A percentile compares a stretch with the other conserved stretches of the same genome.
Conservation (phyloP, 37 sponge, comb jelly and placozoan genomes). For the Agelas oroides region DNA sequence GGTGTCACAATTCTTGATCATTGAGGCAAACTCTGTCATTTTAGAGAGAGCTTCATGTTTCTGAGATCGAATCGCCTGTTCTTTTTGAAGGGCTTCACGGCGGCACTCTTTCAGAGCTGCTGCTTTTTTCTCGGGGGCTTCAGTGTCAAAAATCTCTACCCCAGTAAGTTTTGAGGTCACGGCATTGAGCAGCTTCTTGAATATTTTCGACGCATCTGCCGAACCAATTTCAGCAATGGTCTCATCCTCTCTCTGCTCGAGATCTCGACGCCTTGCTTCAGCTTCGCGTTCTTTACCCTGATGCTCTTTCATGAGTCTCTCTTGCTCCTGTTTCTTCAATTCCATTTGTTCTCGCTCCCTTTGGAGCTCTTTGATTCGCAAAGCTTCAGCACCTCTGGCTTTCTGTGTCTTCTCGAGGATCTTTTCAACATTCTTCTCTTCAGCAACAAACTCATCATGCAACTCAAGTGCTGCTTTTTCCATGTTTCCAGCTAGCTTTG, state of each 20-base stretch:
- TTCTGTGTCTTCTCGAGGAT: slow-evolving; percentile 16
- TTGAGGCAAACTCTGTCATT: slow-evolving; percentile 24
- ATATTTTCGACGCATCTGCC: no score
- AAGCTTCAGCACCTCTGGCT: not conserved
- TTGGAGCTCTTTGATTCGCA: not conserved
- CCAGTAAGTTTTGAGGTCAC: no score
- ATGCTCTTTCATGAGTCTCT: slow-evolving; percentile 8
- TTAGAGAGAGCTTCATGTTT: slow-evolving; percentile 20
- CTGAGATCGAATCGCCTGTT: slow-evolving; percentile 27
- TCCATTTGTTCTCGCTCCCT: slow-evolving; percentile 30
- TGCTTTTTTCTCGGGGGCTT: not conserved
- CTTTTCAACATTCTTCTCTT: slow-evolving; percentile 26
- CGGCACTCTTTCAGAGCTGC: not conserved
- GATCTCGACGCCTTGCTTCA: slow-evolving; percentile 15
- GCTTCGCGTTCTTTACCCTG: slow-evolving; percentile 27
- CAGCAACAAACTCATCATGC: slow-evolving; percentile 40
- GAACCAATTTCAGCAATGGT: slow-evolving; percentile 6
- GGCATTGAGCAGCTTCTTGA: no score
- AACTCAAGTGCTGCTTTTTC: slow-evolving; percentile 51
- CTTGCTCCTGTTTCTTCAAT: not conserved
- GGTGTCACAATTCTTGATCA: slow-evolving; percentile 20
- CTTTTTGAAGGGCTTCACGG: slow-evolving; percentile 7
- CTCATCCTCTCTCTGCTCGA: not conserved
- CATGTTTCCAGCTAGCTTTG: slow-evolving; percentile 61
- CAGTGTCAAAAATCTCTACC: not conserved